Base-by-base conservation (phyloP, 2,888 invertebrate genomes). In the Plebejus melissa region DNA sequence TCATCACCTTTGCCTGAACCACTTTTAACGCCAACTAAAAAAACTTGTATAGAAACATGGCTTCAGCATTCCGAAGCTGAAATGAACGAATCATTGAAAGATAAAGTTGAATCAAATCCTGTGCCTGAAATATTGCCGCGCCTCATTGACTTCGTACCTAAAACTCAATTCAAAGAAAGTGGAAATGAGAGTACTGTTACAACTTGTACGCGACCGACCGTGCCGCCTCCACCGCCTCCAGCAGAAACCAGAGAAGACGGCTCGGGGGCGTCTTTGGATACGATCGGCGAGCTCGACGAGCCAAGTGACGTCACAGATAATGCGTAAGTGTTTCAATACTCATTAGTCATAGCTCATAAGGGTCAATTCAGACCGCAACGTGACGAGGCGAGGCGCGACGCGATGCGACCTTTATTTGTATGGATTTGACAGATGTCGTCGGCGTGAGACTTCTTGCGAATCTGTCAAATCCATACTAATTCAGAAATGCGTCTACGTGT, bases 241-340 rank as follows among this genome's bases (percentile, higher is more conserved):
- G 86, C 84, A 1, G 93, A 93, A 80, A 85, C 90, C 77, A 82
- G 94, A 82, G 90, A 95, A 91, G 95, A 94, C 85, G 93, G 93
- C 75, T 91, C 94, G 22, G 94, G 94, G 38, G 94, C 95, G 32
- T 95, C 95, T 71, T 89, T 96, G 74, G 96, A 96, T 74, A 96
- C 96, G 38, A 96, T 96, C 80, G 96, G 96, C 28, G 96, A 96
- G 86, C 94, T 95, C 79, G 96, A 96, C 82, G 96, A 96, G 84
- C 94, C 94, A 78, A 86, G 86, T 80, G 90, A 93, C 80, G 87
- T 90, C 82, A 87, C 90, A 74, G 90, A 93, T 79, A 89, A 84
- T 81, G 82, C 84, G 94, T 93, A 82, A 93, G 93, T 93, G 1
- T 16, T 16, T 54, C 16, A 82, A 57, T 72, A 74, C 76, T 65